A percentile compares a stretch with the other conserved stretches of the same genome.
These are phyloP conservation scores for Hydrotaea cyrtoneurina DNA, from an alignment of 2,888 invertebrate species.

Conservation along the genomic window DNA sequence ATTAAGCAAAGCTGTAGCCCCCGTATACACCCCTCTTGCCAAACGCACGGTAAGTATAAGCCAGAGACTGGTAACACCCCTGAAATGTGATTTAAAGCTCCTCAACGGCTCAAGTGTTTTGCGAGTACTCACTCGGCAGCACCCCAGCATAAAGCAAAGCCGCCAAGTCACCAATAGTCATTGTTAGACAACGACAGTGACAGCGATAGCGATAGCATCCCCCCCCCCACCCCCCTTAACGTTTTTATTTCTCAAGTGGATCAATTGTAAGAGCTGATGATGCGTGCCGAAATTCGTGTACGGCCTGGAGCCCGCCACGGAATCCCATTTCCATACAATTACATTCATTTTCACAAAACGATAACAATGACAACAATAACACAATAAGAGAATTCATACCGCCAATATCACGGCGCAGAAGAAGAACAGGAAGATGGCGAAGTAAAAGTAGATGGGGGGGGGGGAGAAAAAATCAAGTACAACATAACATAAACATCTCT, in stretches of 20 bases:
- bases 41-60: not conserved
- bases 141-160: slow-evolving; percentile 42
- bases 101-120: slow-evolving; percentile 53
- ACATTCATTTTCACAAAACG: slow-evolving; percentile 60
- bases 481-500: slow-evolving; percentile 66
- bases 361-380: slow-evolving; percentile 60
- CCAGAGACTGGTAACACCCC: not conserved
- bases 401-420: slow-evolving; percentile 23
- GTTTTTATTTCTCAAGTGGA: slow-evolving; percentile 47
- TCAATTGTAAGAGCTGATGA: slow-evolving; percentile 55
- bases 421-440: too few species aligned
- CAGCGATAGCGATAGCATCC: not conserved
- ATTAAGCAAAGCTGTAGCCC: slow-evolving; percentile 48
- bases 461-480: not conserved
- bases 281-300: slow-evolving; percentile 47
- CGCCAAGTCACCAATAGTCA: not conserved
- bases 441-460: too few species aligned
- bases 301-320: slow-evolving; percentile 4
- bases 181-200: not conserved
- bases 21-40: not conserved
- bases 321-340: slow-evolving; percentile 64
- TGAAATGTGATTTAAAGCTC: slow-evolving; percentile 21
- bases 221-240: not conserved
- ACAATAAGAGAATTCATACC: slow-evolving; percentile 30
- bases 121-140: slow-evolving; percentile 56